phyloP scores from a whole-genome alignment of 2,113 vertebrate genomes.

The Dendropsophus ebraccatus region DNA sequence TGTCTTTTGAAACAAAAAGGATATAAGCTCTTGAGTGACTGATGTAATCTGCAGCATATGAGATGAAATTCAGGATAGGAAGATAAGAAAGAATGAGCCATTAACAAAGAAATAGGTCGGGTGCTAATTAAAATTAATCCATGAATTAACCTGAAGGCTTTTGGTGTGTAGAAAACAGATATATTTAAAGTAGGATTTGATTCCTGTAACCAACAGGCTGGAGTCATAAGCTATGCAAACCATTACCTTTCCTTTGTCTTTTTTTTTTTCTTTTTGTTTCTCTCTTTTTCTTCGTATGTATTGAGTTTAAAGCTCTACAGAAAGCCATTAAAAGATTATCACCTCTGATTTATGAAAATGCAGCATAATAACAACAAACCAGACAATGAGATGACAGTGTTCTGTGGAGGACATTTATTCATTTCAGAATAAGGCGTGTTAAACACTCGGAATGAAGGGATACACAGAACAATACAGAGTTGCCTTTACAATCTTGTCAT shows the following conservation, averaged over 20 bases:
- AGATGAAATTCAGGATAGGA: constrained; percentile 32
- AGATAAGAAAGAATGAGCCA: constrained; percentile 49
- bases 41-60: constrained; percentile 19
- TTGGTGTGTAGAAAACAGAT: constrained; percentile 74
- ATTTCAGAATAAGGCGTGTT: constrained; percentile 80
- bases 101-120: constrained; percentile 46
- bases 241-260: constrained; percentile 66
- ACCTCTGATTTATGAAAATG: constrained; percentile 96
- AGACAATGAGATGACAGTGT: constrained; percentile 80
- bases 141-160: constrained; percentile 58
- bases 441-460: constrained; percentile 83
- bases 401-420: constrained; percentile 88
- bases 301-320: constrained; percentile 74
- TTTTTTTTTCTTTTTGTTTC: constrained; percentile 10
- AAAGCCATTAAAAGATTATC: constrained; percentile 88
- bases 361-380: constrained; percentile 82
- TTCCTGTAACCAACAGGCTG: constrained; percentile 69
- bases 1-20: not conserved
- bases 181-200: constrained; percentile 67
- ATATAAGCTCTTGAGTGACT: constrained; percentile 4
- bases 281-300: constrained; percentile 68
- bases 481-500: constrained; percentile 86
- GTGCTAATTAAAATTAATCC: constrained; percentile 63
- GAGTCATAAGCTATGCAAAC: constrained; percentile 68
- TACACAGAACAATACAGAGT: constrained; percentile 85